Base-by-base conservation (phyloP, 1,140 invertebrate genomes). In the Trichonephila clavipes region DNA sequence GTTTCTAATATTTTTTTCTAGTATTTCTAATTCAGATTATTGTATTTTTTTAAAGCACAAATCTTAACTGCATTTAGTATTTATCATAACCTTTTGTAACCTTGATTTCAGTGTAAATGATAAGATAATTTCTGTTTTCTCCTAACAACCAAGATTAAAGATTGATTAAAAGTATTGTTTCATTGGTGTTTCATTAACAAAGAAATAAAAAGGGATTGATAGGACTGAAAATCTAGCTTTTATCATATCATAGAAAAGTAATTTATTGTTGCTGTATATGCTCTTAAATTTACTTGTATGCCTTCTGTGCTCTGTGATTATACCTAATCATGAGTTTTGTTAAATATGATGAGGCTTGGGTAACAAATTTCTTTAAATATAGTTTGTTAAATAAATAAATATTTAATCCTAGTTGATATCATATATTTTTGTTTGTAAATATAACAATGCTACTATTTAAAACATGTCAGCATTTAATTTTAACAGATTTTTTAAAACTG, bases 121-220 rank as follows among this genome's bases (percentile, higher is more conserved):
- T 85, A 85, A 85, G 82, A 85, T 85, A 85, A 59, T 85, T 59
- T 51, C 21, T 85, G 18, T 58, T 66, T n/a, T 66, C 14, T 85
- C 82, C 24, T 85, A 14, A 58, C 82, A 85, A 85, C 51, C n/a
- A 59, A 59, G 28, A 64, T 88, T 64, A 40, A 88, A 8, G 2
- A 2, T 28, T 88, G 86, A 64, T 88, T 88, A 88, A 28, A 88
- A 40, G 86, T 28, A 88, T 88, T 88, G 86, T 88, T 88, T 66
- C 4, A 66, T 64, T 61, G 24, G 7, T 62, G 58, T 34, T 14
- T 88, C 61, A 88, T 88, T 88, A 86, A 64, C 28, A 61, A 88
- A 24, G 40, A 40, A 51, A 58, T n/a, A 51, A 24, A 66, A 66
- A 24, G 21, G 21, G 21, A n/a, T 10, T 69, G 8, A 24, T 69